These are phyloP conservation scores for Anguilla anguilla DNA, from an alignment of 2,797 vertebrate species.

Conservation along the genomic window DNA sequence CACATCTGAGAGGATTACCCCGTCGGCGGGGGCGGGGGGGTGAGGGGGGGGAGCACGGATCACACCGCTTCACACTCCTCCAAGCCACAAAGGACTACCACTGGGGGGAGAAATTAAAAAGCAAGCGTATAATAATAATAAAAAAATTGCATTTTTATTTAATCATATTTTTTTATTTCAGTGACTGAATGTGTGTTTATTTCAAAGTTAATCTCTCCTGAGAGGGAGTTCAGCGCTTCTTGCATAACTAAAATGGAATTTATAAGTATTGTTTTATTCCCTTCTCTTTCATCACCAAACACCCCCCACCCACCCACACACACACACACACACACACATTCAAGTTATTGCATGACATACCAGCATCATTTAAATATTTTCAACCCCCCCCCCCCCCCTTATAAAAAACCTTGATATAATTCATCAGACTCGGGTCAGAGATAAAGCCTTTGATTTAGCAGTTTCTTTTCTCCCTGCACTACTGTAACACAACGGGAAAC, in stretches of 20 bases:
- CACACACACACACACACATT: neutral
- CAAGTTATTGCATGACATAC: neutral
- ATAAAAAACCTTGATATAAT: neutral
- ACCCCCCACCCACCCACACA: neutral
- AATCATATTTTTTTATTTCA: slow-evolving; percentile 66
- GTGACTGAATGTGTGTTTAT: slow-evolving; percentile 41
- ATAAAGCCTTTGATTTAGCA: neutral
- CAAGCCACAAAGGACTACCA: slow-evolving; percentile 55
- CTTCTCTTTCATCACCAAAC: neutral
- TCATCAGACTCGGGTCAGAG: neutral
- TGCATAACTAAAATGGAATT: slow-evolving; percentile 22
- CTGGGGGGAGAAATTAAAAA: slow-evolving; percentile 53
- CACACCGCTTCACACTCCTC: slow-evolving; percentile 58
- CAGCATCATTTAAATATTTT: neutral
- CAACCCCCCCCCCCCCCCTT: neutral
- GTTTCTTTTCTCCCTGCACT: neutral
- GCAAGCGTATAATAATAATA: slow-evolving; percentile 50
- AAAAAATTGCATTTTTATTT: slow-evolving; percentile 59
- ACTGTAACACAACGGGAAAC: neutral
- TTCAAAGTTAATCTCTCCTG: slow-evolving; percentile 57
- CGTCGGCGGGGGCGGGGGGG: too few relatives aligned
- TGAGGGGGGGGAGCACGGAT: slow-evolving; percentile 54
- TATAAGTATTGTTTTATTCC: slow-evolving; percentile 2
- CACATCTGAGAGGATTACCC: slow-evolving; percentile 59
- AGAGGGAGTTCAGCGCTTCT: slow-evolving; percentile 33